phyloP scores from a whole-genome alignment of 2,113 vertebrate genomes.

The Eleginops maclovinus region DNA sequence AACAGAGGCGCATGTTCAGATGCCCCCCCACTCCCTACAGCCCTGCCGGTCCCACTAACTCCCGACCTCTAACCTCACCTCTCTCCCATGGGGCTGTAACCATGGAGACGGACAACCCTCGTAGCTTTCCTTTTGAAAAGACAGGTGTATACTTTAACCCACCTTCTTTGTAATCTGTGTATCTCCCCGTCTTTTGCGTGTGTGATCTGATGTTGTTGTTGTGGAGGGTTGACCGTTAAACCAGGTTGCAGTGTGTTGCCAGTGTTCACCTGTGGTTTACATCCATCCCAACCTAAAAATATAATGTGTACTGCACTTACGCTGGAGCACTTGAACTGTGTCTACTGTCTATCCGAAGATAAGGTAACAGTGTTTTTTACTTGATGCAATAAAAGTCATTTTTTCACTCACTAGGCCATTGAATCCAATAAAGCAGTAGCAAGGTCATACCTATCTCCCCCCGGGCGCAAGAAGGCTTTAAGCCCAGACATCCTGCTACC shows the following conservation, averaged over 20 bases:
- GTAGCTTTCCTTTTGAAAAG: slow-evolving; percentile 53
- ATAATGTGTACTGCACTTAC: slow-evolving; percentile 56
- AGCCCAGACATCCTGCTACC: slow-evolving; percentile 64
- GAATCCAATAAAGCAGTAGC: slow-evolving; percentile 67
- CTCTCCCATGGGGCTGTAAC: slow-evolving; percentile 87
- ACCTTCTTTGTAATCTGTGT: slow-evolving; percentile 54
- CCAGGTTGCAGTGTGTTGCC: slow-evolving; percentile 75
- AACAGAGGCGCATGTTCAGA: slow-evolving; percentile 55
- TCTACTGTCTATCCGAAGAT: slow-evolving; percentile 48
- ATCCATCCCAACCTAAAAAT: slow-evolving; percentile 61
- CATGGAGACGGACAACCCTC: slow-evolving; percentile 96
- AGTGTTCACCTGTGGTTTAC: slow-evolving; percentile 74
- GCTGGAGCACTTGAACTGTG: slow-evolving; percentile 53
- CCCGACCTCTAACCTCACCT: slow-evolving; percentile 78
- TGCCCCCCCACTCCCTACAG: slow-evolving; percentile 80
- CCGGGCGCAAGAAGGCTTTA: slow-evolving; percentile 45
- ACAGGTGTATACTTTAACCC: slow-evolving; percentile 54
- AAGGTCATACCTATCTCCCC: slow-evolving; percentile 67
- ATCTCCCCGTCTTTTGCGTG: slow-evolving; percentile 40
- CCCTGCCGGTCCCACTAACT: slow-evolving; percentile 81
- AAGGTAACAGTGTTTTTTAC: slow-evolving; percentile 54
- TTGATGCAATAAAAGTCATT: slow-evolving; percentile 56
- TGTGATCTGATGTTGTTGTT: slow-evolving; percentile 45
- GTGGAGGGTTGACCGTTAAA: slow-evolving; percentile 85
- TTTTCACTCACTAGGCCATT: slow-evolving; percentile 61